Percentiles rank a stretch among this genome's conserved stretches.
These are phyloP conservation scores for Amblyteles armatorius DNA, from an alignment of 2,888 invertebrate genomes.

Conservation along the genomic window DNA sequence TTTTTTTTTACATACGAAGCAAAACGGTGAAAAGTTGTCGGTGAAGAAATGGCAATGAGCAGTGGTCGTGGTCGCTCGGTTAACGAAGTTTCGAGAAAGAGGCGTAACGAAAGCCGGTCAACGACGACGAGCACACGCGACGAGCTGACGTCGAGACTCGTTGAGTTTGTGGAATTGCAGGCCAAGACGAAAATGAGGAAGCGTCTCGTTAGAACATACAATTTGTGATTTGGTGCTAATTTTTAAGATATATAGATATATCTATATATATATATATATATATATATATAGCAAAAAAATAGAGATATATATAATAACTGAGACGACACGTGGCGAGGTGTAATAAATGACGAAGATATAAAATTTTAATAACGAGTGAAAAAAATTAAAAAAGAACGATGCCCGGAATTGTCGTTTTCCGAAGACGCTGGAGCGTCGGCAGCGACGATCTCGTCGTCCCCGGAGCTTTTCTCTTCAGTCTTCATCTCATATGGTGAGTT, in stretches of 20 bases:
- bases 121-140: slow-evolving; percentile 27
- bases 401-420: slow-evolving; percentile 94
- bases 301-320: slow-evolving; percentile 17
- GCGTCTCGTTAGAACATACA: slow-evolving; percentile 53
- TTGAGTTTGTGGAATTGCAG: slow-evolving; percentile 20
- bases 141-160: slow-evolving; percentile 28
- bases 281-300: slow-evolving; percentile 18
- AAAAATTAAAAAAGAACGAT: slow-evolving; percentile 84
- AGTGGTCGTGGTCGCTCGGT: slow-evolving; percentile 22
- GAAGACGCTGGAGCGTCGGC: slow-evolving; percentile 94
- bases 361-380: neutral
- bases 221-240: slow-evolving; percentile 54
- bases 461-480: slow-evolving; percentile 90
- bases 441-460: slow-evolving; percentile 95
- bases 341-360: slow-evolving; percentile 1
- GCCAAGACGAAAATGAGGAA: slow-evolving; percentile 53
- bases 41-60: slow-evolving; percentile 58
- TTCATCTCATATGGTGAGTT: slow-evolving; percentile 92
- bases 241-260: slow-evolving; percentile 12
- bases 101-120: slow-evolving; percentile 25
- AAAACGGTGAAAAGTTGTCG: neutral
- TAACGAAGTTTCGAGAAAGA: slow-evolving; percentile 37
- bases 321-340: neutral
- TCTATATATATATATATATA: slow-evolving; percentile 21
- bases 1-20: neutral